Evolutionary conservation across 2,888 invertebrate genomes (phyloP), one percentile per base, ranked within the genome.

Genomic region (Hyppa rectilinea): DNA sequence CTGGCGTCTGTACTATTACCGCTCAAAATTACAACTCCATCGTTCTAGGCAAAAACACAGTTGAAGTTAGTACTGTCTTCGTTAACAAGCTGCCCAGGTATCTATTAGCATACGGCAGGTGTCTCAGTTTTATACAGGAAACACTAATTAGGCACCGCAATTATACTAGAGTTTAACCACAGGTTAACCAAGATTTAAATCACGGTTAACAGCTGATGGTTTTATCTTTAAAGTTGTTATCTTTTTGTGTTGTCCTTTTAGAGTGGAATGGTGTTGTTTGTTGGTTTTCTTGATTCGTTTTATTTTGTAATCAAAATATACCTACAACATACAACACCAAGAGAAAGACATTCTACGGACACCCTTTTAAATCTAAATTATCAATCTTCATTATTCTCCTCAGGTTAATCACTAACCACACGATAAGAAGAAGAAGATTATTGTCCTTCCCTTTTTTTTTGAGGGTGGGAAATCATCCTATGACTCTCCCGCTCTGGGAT

Each of bases 21-120:
- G n/a, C n/a, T n/a, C n/a, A n/a, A n/a, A n/a, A n/a, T n/a, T n/a
- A n/a, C n/a, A n/a, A 34, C 34, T 4, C 23, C 23, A 5, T 20
- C n/a, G 23, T 49, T 62, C 12, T 40, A 34, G n/a, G n/a, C 23
- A 26, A 55, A 43, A 49, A 20, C 23, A 29, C 72, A 43, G 43
- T 29, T 50, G 45, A 43, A 62, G 17, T n/a, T 29, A 31, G 23
- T 5, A 17, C 12, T n/a, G 43, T 56, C 56, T 58, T 49, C 65
- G 59, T 58, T 79, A 71, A 69, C 63, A 74, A 74, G 62, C 49
- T 23, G 9, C 14, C 56, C 62, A 56, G 69, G 60, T 62, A 45
- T 14, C 49, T 49, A 73, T 81, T 81, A 80, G 52, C 66, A 82
- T 68, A 69, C 65, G 43, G 59, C 80, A 82, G 83, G 80, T 80